phyloP scores from a whole-genome alignment of 2,113 vertebrate genomes.

The Eublepharis macularius region DNA sequence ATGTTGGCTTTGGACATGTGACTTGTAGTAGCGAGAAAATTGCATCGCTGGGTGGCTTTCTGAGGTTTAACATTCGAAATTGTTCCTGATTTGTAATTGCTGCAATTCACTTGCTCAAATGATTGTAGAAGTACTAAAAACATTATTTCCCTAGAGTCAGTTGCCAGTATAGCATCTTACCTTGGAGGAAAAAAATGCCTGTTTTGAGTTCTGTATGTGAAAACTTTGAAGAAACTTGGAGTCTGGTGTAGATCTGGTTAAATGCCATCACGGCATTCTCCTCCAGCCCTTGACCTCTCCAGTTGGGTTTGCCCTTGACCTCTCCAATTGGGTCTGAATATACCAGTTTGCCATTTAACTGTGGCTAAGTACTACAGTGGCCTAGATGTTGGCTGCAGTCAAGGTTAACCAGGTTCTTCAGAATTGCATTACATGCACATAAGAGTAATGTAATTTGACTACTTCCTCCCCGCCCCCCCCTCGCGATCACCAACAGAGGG shows the following conservation, averaged over 20 bases:
- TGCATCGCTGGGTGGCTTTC: conserved; percentile 1
- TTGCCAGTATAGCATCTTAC: neutral
- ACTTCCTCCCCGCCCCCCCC: too few species aligned
- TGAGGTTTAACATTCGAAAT: neutral
- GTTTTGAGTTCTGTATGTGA: neutral
- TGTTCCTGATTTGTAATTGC: neutral
- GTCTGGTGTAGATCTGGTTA: neutral
- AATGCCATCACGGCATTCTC: neutral
- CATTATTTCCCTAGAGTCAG: neutral
- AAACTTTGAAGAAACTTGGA: neutral
- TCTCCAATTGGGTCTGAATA: neutral
- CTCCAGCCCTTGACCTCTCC: neutral
- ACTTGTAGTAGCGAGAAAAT: conserved; percentile 2
- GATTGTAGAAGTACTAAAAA: conserved; percentile 9
- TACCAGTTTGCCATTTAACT: neutral
- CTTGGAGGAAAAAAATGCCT: neutral
- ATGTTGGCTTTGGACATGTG: neutral
- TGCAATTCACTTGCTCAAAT: neutral
- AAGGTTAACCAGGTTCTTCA: neutral
- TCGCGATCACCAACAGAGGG: too few species aligned
- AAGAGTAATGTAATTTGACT: neutral
- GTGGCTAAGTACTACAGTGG: neutral
- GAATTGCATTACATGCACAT: too few species aligned
- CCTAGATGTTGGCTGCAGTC: neutral
- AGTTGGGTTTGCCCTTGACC: neutral